phyloP scores from a whole-genome alignment of 53 echinoderm and acorn worm species.

The Luidia sarsii region DNA sequence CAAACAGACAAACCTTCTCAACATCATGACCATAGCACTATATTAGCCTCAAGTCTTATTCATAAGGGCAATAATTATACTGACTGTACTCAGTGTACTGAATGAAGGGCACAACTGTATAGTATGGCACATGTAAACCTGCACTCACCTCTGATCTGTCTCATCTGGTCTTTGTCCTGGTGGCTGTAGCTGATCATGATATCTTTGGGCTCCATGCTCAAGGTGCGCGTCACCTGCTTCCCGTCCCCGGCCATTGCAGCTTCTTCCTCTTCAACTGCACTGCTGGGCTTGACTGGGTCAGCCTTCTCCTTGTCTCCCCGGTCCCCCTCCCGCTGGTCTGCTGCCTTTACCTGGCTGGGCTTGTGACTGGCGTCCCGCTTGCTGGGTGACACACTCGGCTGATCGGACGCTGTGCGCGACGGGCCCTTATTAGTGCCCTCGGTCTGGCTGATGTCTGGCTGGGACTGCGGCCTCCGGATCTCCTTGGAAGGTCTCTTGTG shows the following conservation, averaged over 20 bases:
- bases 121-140: background rate
- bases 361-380: background rate
- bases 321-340: background rate
- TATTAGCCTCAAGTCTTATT: too few species aligned
- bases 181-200: conserved; percentile 97
- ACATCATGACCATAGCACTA: too few species aligned
- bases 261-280: background rate
- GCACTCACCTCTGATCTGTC: conserved; percentile 73
- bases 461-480: too few species aligned
- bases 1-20: too few species aligned
- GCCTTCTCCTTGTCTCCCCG: conserved; percentile 28
- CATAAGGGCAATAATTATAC: too few species aligned
- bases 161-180: conserved; percentile 87
- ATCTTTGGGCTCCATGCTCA: conserved; percentile 91
- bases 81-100: too few species aligned
- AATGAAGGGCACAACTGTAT: background rate
- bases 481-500: too few species aligned
- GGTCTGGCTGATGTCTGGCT: background rate
- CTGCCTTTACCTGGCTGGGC: background rate
- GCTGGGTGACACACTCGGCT: background rate
- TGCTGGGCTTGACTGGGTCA: conserved; percentile 17
- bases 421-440: too few species aligned
- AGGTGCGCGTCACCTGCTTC: background rate
- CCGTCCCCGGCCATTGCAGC: conserved; percentile 1
- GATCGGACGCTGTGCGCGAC: too few species aligned